Evolutionary conservation across 1,140 invertebrate species (phyloP).

Genomic region (Drosophila sulfurigaster): DNA sequence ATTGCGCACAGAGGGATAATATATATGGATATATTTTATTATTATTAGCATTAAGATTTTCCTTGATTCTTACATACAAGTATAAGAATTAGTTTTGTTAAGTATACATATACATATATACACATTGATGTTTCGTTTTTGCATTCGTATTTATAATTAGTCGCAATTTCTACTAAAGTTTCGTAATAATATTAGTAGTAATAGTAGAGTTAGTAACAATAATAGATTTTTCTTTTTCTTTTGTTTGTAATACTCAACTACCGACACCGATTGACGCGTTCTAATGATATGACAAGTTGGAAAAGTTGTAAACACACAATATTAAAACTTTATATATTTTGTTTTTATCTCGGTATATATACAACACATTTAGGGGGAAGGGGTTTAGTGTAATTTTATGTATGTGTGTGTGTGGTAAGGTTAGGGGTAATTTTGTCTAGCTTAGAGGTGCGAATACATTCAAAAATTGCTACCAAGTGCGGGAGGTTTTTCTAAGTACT

Average conservation of each 20-base stretch:
- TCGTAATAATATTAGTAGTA: constrained; percentile 23
- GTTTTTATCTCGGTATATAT: constrained; percentile 54
- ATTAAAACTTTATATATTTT: constrained; percentile 40
- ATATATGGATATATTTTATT: constrained; percentile 37
- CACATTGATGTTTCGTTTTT: constrained; percentile 40
- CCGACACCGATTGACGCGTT: constrained; percentile 48
- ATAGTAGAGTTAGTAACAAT: constrained; percentile 14
- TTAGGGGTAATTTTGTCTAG: background rate
- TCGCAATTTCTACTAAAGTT: constrained; percentile 11
- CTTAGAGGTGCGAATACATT: constrained; percentile 13
- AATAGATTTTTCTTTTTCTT: background rate
- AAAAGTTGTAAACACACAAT: constrained; percentile 39
- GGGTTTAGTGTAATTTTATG: constrained; percentile 10
- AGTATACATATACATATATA: constrained; percentile 57
- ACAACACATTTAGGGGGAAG: constrained; percentile 67
- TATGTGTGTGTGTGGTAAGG: background rate
- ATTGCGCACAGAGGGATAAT: constrained; percentile 38
- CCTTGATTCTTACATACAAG: constrained; percentile 12
- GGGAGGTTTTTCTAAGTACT: constrained; percentile 21
- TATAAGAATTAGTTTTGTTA: constrained; percentile 39
- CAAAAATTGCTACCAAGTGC: constrained; percentile 19
- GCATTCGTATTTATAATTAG: constrained; percentile 28
- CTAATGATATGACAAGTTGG: constrained; percentile 53
- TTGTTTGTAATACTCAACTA: constrained; percentile 40
- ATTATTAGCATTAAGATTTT: constrained; percentile 25